A percentile compares a stretch with the other conserved stretches of the same genome.
Conservation (phyloP, 2,888 invertebrate genomes). For the Iselma pallidipennis region DNA sequence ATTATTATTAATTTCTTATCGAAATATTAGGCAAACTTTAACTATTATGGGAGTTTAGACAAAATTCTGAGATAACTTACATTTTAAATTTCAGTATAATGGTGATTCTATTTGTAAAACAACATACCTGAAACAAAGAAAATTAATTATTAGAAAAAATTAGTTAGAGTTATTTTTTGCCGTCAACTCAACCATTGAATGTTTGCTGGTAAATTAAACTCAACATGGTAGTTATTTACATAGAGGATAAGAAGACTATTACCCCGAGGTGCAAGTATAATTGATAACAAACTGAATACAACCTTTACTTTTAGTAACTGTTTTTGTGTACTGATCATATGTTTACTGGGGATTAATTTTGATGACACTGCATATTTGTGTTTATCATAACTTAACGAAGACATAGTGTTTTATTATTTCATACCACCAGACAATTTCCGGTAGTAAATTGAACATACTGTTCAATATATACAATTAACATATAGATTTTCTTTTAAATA, state of each 20-base stretch:
- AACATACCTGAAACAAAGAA: neutral
- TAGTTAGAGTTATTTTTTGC: too few species aligned
- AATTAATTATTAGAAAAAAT: too few species aligned
- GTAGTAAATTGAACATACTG: neutral
- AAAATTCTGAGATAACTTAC: neutral
- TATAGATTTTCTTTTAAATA: too few species aligned
- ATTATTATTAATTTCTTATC: too few species aligned
- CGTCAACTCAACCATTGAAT: conserved; percentile 46
- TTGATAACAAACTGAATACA: neutral
- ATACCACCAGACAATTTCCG: neutral
- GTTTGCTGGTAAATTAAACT: conserved; percentile 49
- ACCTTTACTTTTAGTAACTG: neutral
- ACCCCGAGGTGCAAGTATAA: conserved; percentile 27
- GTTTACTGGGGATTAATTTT: neutral
- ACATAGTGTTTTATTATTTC: neutral
- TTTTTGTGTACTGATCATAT: neutral
- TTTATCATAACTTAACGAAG: neutral
- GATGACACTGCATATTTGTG: neutral
- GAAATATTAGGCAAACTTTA: too few species aligned
- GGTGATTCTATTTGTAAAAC: neutral
- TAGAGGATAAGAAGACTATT: conserved; percentile 39
- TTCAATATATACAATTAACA: too few species aligned
- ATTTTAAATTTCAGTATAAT: neutral
- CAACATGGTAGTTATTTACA: conserved; percentile 48
- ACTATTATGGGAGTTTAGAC: too few species aligned